Evolutionary conservation across 2,113 vertebrate species (phyloP).

Genomic region (Rana temporaria): DNA sequence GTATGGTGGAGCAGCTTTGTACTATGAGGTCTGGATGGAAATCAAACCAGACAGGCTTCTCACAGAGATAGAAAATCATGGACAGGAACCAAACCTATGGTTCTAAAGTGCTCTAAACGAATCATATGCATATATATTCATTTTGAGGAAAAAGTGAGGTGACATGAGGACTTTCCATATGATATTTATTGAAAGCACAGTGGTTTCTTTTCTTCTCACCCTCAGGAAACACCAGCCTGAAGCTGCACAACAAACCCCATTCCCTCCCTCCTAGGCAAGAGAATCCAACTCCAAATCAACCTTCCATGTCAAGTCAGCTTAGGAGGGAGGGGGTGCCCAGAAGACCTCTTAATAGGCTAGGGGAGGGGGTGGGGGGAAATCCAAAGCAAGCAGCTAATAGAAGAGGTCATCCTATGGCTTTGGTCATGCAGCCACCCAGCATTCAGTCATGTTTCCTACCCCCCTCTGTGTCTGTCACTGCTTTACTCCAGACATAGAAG

Average conservation of each 20-base stretch:
- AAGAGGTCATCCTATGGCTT: conserved; percentile 76
- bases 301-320: conserved; percentile 65
- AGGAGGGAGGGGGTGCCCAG: conserved; percentile 65
- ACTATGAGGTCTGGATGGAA: conserved; percentile 82
- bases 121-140: no score
- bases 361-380: conserved; percentile 56
- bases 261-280: conserved; percentile 54
- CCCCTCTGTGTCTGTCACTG: conserved; percentile 63
- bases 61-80: conserved; percentile 83
- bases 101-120: background rate
- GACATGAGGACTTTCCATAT: conserved; percentile 69
- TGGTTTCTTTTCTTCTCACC: conserved; percentile 87
- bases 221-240: conserved; percentile 68
- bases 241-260: conserved; percentile 68
- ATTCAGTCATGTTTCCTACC: conserved; percentile 62
- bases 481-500: conserved; percentile 48
- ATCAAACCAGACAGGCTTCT: conserved; percentile 80
- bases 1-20: conserved; percentile 78
- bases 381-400: conserved; percentile 65
- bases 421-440: conserved; percentile 69
- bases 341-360: conserved; percentile 70
- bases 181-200: conserved; percentile 75
- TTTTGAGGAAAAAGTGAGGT: conserved; percentile 68
- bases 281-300: conserved; percentile 60
- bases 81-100: conserved; percentile 63